phyloP scores from a whole-genome alignment of 2,797 vertebrate species.

The Characodon lateralis region DNA sequence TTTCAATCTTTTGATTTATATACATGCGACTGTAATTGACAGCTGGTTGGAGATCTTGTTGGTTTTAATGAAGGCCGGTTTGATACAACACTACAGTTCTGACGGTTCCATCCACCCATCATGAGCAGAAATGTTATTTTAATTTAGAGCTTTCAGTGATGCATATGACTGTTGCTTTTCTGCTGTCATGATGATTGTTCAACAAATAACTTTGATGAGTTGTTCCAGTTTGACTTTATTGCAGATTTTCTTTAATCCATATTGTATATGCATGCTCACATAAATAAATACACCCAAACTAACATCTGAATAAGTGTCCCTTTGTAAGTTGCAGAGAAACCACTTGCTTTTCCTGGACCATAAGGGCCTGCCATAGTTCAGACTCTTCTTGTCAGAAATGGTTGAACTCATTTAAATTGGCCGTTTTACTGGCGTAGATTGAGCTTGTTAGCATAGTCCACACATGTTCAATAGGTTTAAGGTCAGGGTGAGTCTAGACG shows the following conservation, averaged over 20 bases:
- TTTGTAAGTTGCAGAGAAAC: too few relatives aligned
- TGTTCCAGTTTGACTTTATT: neutral
- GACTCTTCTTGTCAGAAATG: neutral
- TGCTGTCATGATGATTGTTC: neutral
- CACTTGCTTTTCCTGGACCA: too few relatives aligned
- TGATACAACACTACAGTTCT: neutral
- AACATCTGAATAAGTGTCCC: too few relatives aligned
- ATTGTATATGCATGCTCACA: neutral
- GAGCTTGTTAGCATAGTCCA: neutral
- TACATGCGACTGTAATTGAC: constrained; percentile 53
- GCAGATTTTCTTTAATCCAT: neutral
- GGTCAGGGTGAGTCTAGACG: neutral
- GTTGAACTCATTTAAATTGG: neutral
- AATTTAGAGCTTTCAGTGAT: neutral
- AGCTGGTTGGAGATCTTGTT: constrained; percentile 30
- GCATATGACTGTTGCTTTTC: neutral
- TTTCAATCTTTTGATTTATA: constrained; percentile 41
- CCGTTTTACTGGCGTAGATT: neutral
- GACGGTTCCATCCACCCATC: neutral
- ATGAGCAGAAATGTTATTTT: neutral
- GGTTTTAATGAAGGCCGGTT: neutral
- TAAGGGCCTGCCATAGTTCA: neutral
- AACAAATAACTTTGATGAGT: neutral
- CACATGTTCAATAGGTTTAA: neutral
- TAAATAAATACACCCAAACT: neutral